phyloP scores from a whole-genome alignment of 2,113 vertebrate genomes.

The Struthio camelus region DNA sequence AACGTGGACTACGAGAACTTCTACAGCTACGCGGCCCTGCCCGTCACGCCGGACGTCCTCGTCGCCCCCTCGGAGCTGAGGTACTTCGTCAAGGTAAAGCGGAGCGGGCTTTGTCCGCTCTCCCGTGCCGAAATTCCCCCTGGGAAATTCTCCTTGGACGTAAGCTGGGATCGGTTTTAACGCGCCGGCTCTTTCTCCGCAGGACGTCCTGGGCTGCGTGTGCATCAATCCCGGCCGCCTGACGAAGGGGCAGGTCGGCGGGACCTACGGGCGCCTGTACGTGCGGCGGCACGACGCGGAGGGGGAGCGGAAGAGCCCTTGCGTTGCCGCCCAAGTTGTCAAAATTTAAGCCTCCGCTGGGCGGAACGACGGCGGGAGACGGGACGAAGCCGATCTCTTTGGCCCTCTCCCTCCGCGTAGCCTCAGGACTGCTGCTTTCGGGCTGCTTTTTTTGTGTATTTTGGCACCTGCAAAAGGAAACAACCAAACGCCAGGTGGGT shows the following conservation, averaged over 20 bases:
- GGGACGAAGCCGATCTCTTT: rapidly evolving
- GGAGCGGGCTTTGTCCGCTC: no score
- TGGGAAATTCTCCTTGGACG: no score
- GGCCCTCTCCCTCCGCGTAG: no score
- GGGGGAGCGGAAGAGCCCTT: slow-evolving; percentile 70
- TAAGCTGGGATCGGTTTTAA: no score
- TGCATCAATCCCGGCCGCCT: slow-evolving; percentile 92
- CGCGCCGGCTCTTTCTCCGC: no score
- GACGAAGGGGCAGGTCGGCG: slow-evolving; percentile 93
- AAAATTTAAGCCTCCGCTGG: slow-evolving; percentile 77
- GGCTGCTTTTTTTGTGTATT: no score
- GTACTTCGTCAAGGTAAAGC: slow-evolving; percentile 89
- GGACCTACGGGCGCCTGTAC: slow-evolving; percentile 86
- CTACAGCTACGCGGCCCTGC: slow-evolving; percentile 75
- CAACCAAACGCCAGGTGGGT: no score
- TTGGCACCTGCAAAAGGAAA: no score
- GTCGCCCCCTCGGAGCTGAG: slow-evolving; percentile 88
- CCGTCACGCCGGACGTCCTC: slow-evolving; percentile 84
- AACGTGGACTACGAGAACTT: slow-evolving; percentile 87
- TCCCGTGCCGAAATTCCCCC: neutral
- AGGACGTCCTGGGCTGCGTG: slow-evolving; percentile 89
- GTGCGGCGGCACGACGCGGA: slow-evolving; percentile 14
- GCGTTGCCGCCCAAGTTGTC: slow-evolving; percentile 85
- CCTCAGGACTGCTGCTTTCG: neutral
- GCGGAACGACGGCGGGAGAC: no score